Evolutionary conservation across 2,888 invertebrate genomes (phyloP).

Genomic region (Bombylius discolor): DNA sequence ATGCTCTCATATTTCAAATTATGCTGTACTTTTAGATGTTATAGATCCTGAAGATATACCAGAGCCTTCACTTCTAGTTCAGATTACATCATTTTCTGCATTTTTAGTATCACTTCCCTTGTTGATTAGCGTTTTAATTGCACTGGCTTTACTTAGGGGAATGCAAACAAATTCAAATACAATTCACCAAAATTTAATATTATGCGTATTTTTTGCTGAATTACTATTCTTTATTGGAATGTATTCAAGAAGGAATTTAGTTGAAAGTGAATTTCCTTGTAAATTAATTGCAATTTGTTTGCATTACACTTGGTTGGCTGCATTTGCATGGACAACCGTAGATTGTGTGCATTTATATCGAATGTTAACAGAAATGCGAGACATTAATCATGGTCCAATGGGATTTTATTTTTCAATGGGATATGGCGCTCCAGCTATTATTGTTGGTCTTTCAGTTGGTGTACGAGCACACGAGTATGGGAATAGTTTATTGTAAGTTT

Average conservation of each 20-base stretch:
- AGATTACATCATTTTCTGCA: constrained; percentile 79
- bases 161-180: constrained; percentile 84
- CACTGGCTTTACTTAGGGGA: constrained; percentile 70
- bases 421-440: constrained; percentile 82
- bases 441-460: constrained; percentile 81
- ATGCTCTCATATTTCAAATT: constrained; percentile 82
- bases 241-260: constrained; percentile 65
- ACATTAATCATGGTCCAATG: constrained; percentile 92
- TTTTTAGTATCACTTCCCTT: constrained; percentile 73
- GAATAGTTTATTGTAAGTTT: constrained; percentile 79
- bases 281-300: constrained; percentile 80
- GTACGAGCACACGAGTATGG: constrained; percentile 92
- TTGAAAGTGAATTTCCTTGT: constrained; percentile 78
- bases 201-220: constrained; percentile 78
- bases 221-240: constrained; percentile 75
- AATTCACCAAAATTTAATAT: constrained; percentile 85
- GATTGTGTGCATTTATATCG: constrained; percentile 87
- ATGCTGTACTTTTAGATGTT: constrained; percentile 80
- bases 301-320: constrained; percentile 85
- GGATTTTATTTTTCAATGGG: constrained; percentile 83
- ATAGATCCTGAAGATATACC: constrained; percentile 82
- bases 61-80: constrained; percentile 72
- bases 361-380: constrained; percentile 87
- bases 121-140: constrained; percentile 62
- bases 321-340: constrained; percentile 84